Percentiles rank a stretch among this genome's conserved stretches.
phyloP scores from a whole-genome alignment of 2,888 invertebrate species.

The Priocnemis perturbator region DNA sequence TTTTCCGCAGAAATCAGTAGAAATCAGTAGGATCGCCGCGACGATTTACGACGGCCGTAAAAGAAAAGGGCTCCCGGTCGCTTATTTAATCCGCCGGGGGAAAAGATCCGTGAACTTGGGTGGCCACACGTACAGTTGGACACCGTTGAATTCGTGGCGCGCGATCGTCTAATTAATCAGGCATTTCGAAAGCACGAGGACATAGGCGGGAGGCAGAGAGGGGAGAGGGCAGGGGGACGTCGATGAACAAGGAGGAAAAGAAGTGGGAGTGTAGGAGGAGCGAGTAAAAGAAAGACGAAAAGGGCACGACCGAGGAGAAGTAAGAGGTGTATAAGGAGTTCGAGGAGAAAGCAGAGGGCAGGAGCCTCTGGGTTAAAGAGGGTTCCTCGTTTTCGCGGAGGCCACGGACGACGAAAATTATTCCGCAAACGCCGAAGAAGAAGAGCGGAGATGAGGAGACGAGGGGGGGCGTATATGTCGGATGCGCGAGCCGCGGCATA shows the following conservation, averaged over 20 bases:
- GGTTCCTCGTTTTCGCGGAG: constrained; percentile 5
- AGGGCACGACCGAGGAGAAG: background rate
- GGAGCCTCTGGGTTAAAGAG: constrained; percentile 1
- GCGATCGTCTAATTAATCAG: constrained; percentile 67
- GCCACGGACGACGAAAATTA: constrained; percentile 27
- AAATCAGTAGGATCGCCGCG: background rate
- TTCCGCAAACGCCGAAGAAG: constrained; percentile 33
- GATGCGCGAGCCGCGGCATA: constrained; percentile 57
- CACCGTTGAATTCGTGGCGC: constrained; percentile 48
- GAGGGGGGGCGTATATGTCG: no score
- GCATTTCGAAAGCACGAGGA: constrained; percentile 57
- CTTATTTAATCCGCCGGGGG: background rate
- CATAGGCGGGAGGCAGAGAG: background rate
- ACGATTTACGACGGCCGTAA: constrained; percentile 8
- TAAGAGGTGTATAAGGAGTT: background rate
- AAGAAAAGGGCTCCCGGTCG: constrained; percentile 2
- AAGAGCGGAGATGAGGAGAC: background rate
- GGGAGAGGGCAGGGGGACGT: background rate
- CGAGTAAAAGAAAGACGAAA: constrained; percentile 20
- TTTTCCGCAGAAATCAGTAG: no score
- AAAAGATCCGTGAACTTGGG: constrained; percentile 44
- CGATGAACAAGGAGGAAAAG: constrained; percentile 14
- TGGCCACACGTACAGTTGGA: constrained; percentile 46
- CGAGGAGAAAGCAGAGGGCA: constrained; percentile 15
- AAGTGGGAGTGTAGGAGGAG: constrained; percentile 20